These are phyloP conservation scores for Eurytemora carolleeae DNA, from an alignment of 1,140 invertebrate species.

Conservation along the genomic window DNA sequence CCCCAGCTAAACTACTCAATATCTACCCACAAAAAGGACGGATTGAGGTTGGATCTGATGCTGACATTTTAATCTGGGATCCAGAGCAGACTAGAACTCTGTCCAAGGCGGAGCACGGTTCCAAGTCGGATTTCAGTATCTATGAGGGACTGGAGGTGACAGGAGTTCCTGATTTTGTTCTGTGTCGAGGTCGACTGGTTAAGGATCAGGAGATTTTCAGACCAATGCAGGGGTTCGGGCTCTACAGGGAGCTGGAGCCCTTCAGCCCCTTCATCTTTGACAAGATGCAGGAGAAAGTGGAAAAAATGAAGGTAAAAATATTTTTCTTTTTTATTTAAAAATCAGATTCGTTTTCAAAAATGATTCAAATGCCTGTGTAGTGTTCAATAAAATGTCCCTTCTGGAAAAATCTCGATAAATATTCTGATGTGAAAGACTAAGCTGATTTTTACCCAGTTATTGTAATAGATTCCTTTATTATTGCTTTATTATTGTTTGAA, in stretches of 20 bases:
- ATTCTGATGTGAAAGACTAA: too few species aligned
- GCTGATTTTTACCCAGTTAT: too few species aligned
- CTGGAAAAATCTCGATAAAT: too few species aligned
- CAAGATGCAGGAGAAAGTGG: background rate
- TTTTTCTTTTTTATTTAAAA: too few species aligned
- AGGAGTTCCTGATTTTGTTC: slow-evolving; percentile 21
- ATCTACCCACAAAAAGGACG: slow-evolving; percentile 37
- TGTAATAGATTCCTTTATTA: too few species aligned
- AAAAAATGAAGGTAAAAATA: too few species aligned
- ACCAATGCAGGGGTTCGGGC: background rate
- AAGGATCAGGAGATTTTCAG: background rate
- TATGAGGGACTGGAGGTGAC: slow-evolving; percentile 32
- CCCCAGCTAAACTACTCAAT: slow-evolving; percentile 42
- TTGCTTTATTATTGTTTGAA: too few species aligned
- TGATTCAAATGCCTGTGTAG: too few species aligned
- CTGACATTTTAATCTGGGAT: slow-evolving; percentile 42
- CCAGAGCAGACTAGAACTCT: slow-evolving; percentile 29
- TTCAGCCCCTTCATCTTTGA: background rate
- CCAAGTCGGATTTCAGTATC: slow-evolving; percentile 37
- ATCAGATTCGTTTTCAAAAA: too few species aligned
- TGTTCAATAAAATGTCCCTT: too few species aligned
- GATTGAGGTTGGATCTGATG: slow-evolving; percentile 40
- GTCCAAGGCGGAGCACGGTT: slow-evolving; percentile 33
- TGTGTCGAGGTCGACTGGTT: slow-evolving; percentile 1
- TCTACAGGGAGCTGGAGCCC: background rate